Evolutionary conservation across 2,888 invertebrate species (phyloP).

Genomic region (Adelognathus sp.): DNA sequence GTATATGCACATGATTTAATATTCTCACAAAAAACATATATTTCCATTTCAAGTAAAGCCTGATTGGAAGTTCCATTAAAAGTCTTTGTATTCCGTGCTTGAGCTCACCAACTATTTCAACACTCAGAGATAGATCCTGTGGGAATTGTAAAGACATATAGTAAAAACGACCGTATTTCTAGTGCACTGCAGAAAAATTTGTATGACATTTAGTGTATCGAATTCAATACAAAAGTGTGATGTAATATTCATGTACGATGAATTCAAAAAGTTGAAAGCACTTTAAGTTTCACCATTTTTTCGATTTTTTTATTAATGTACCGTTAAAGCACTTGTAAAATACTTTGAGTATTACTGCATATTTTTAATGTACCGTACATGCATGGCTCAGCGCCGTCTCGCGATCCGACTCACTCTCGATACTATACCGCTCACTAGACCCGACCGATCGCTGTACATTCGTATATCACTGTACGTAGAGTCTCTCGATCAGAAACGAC

Average conservation of each 20-base stretch:
- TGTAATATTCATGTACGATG: too few relatives aligned
- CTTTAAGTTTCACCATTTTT: too few relatives aligned
- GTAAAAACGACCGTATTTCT: too few relatives aligned
- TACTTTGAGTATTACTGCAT: too few relatives aligned
- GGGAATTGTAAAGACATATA: too few relatives aligned
- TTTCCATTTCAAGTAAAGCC: not conserved
- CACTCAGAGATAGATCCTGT: too few relatives aligned
- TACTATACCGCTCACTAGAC: slow-evolving; percentile 4
- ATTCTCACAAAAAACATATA: not conserved
- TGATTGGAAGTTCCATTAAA: not conserved
- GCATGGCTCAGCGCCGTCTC: slow-evolving; percentile 6
- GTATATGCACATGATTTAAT: not conserved
- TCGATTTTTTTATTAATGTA: slow-evolving; percentile 5
- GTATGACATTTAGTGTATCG: too few relatives aligned
- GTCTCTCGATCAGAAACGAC: not conserved
- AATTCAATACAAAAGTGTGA: too few relatives aligned
- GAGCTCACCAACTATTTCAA: not conserved
- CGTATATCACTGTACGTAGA: slow-evolving; percentile 19
- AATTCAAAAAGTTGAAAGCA: too few relatives aligned
- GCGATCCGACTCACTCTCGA: not conserved
- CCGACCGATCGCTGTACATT: not conserved
- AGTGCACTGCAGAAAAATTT: too few relatives aligned
- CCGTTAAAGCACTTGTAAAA: too few relatives aligned
- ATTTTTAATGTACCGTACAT: slow-evolving; percentile 45
- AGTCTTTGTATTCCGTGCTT: too few relatives aligned